Conservation (phyloP, 92 coral and sea anemone genomes). For the Metridium senile region DNA sequence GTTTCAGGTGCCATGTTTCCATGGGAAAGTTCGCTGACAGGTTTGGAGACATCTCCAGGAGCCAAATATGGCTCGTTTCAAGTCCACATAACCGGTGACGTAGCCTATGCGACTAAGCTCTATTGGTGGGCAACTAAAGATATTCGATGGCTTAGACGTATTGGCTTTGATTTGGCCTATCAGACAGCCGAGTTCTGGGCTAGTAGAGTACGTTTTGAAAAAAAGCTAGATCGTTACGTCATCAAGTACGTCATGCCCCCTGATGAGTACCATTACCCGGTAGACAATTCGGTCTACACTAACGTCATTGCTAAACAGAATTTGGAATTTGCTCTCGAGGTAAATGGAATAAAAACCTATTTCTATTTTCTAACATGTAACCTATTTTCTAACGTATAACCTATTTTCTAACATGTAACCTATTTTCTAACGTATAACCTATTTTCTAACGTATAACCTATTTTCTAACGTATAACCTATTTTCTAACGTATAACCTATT, state of each 20-base stretch:
- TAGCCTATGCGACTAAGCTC: constrained; percentile 77
- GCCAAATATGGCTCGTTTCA: constrained; percentile 76
- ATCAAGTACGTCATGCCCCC: constrained; percentile 93
- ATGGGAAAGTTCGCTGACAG: constrained; percentile 87
- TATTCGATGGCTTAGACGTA: constrained; percentile 57
- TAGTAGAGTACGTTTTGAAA: constrained; percentile 71
- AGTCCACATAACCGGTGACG: constrained; percentile 84
- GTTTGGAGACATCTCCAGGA: constrained; percentile 88
- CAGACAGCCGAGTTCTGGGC: constrained; percentile 93
- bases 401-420: no score
- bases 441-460: background rate
- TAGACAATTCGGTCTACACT: constrained; percentile 81
- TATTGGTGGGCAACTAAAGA: constrained; percentile 83
- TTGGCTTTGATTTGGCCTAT: constrained; percentile 75
- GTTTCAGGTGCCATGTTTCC: constrained; percentile 89
- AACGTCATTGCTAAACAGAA: constrained; percentile 85
- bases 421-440: background rate
- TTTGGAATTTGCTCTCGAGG: constrained; percentile 75
- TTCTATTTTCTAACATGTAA: background rate
- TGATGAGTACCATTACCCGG: constrained; percentile 90
- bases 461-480: no score
- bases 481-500: background rate
- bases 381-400: background rate
- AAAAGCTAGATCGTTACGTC: constrained; percentile 54
- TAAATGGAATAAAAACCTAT: constrained; percentile 41